Percentiles rank a stretch among this genome's conserved stretches.
Conservation (phyloP, 2,113 vertebrate genomes). For the Papio anubis region DNA sequence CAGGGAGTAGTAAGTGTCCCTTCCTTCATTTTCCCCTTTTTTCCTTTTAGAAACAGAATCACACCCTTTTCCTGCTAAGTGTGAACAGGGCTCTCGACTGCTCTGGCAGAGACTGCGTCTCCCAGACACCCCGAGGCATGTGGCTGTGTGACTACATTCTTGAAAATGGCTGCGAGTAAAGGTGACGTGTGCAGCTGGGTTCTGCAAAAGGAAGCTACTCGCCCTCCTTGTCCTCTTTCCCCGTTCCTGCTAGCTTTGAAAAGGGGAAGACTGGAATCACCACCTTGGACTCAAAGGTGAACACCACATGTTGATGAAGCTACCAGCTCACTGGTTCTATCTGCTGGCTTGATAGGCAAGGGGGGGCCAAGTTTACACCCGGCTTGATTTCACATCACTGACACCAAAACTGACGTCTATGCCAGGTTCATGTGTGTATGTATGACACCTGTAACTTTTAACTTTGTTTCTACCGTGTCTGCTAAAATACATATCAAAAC, state of each 20-base stretch:
- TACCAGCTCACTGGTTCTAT: neutral
- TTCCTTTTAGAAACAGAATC: neutral
- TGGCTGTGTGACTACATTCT: accelerated
- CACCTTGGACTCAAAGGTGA: neutral
- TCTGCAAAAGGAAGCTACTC: neutral
- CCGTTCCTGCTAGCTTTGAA: neutral
- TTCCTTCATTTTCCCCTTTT: neutral
- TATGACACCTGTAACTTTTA: neutral
- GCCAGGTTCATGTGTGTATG: neutral
- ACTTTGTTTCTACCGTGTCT: conserved; percentile 61
- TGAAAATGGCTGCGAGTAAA: accelerated
- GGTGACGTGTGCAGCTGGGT: no score
- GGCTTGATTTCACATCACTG: neutral
- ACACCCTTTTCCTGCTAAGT: accelerated
- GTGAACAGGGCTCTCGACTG: neutral
- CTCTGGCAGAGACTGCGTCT: neutral
- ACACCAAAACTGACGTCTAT: neutral
- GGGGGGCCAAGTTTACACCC: neutral
- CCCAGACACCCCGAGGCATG: neutral
- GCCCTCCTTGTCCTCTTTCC: accelerated
- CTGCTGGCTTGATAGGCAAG: neutral
- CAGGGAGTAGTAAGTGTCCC: neutral
- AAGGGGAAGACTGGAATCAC: neutral
- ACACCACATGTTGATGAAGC: neutral
- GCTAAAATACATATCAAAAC: conserved; percentile 64